phyloP scores from a whole-genome alignment of 2,797 vertebrate species.

The Babyrousa celebensis region DNA sequence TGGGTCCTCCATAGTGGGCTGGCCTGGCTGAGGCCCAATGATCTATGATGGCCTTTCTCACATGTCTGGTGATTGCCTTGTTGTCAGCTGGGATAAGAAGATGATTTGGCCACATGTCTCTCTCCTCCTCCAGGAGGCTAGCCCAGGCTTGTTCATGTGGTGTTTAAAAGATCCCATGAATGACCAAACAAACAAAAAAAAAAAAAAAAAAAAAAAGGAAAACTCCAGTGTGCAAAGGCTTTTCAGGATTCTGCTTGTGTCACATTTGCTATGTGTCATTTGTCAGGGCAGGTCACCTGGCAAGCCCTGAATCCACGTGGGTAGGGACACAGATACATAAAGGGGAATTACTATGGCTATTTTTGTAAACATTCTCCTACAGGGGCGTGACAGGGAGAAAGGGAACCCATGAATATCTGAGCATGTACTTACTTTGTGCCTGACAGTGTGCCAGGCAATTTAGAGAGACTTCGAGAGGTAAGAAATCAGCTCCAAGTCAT shows the following conservation, averaged over 20 bases:
- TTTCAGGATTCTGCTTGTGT: conserved; percentile 18
- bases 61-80: not conserved
- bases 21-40: not conserved
- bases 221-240: not conserved
- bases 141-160: not conserved
- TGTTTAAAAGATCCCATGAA: not conserved
- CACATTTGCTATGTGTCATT: not conserved
- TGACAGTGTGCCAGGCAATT: not conserved
- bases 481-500: not conserved
- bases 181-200: too few relatives aligned
- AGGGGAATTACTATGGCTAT: not conserved
- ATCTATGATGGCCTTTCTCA: not conserved
- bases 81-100: not conserved
- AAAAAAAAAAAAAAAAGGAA: not conserved
- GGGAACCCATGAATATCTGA: not conserved
- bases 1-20: not conserved
- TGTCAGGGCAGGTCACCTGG: not conserved
- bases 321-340: not conserved
- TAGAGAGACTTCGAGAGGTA: not conserved
- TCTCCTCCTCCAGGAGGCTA: not conserved
- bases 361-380: not conserved
- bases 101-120: not conserved
- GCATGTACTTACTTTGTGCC: not conserved
- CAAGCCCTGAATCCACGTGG: not conserved
- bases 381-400: not conserved